A percentile compares a stretch with the other conserved stretches of the same genome.
phyloP scores from a whole-genome alignment of 2,888 invertebrate species.

The Drosophila antonietae region DNA sequence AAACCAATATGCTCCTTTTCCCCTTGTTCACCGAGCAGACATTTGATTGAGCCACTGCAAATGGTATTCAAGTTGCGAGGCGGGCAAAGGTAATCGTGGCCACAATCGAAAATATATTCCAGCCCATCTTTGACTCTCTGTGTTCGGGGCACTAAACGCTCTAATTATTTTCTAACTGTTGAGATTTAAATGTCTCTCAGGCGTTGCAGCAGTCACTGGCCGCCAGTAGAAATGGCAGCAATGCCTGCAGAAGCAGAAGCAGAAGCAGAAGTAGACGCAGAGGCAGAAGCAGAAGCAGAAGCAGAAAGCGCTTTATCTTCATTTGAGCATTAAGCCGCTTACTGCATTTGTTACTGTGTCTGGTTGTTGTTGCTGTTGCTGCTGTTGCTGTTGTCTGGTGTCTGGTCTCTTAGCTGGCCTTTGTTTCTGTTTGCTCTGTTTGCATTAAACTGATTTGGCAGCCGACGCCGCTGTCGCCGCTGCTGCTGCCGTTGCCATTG shows the following conservation, averaged over 20 bases:
- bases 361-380: slow-evolving; percentile 34
- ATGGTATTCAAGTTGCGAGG: background rate
- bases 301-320: slow-evolving; percentile 75
- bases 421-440: slow-evolving; percentile 20
- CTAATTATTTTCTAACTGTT: slow-evolving; percentile 79
- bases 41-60: background rate
- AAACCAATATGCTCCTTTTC: background rate
- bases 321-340: slow-evolving; percentile 79
- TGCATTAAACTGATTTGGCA: slow-evolving; percentile 64
- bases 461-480: slow-evolving; percentile 20
- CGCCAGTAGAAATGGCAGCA: slow-evolving; percentile 7
- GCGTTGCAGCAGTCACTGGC: slow-evolving; percentile 37
- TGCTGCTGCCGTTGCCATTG: slow-evolving; percentile 1
- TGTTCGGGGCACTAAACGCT: slow-evolving; percentile 67
- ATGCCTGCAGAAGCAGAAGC: slow-evolving; percentile 37
- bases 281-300: slow-evolving; percentile 41
- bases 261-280: slow-evolving; percentile 35
- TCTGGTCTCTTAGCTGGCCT: slow-evolving; percentile 14
- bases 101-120: slow-evolving; percentile 22
- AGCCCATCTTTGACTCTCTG: slow-evolving; percentile 26
- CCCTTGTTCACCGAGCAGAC: background rate
- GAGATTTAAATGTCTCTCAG: slow-evolving; percentile 70
- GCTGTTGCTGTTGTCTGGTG: slow-evolving; percentile 31
- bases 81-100: background rate
- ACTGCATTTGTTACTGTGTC: slow-evolving; percentile 65